A percentile compares a stretch with the other conserved stretches of the same genome.
These are phyloP conservation scores for Muscicapa striata DNA, from an alignment of 2,797 vertebrate species.

Conservation along the genomic window DNA sequence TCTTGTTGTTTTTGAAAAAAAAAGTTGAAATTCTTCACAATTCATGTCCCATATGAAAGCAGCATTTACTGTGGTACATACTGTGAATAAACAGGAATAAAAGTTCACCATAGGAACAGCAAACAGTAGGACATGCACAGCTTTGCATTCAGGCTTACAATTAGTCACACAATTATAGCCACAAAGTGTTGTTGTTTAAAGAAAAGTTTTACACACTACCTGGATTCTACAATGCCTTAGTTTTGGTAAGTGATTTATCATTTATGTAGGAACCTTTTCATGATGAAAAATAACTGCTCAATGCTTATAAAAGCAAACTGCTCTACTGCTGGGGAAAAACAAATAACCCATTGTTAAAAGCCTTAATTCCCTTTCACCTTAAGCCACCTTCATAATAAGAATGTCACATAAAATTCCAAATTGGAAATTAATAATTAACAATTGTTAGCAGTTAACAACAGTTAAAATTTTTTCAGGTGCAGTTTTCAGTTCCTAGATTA, in stretches of 20 bases:
- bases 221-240: background rate
- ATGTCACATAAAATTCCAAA: background rate
- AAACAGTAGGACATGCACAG: background rate
- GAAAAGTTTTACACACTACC: background rate
- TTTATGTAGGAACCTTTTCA: background rate
- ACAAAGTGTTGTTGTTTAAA: background rate
- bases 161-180: background rate
- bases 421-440: conserved; percentile 51
- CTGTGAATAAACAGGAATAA: background rate
- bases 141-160: background rate
- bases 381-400: background rate
- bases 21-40: background rate
- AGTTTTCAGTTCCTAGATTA: conserved; percentile 2
- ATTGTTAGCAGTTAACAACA: background rate
- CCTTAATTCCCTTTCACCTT: conserved; percentile 40
- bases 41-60: background rate
- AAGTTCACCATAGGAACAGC: background rate
- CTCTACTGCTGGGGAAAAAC: conserved; percentile 41
- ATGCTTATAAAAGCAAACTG: conserved; percentile 33
- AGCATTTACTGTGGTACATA: background rate
- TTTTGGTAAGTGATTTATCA: background rate
- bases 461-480: background rate
- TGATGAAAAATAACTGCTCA: background rate
- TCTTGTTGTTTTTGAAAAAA: background rate
- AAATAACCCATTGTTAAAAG: conserved; percentile 54